These are phyloP conservation scores for Numenius arquata DNA, from an alignment of 2,113 vertebrate species.

Conservation along the genomic window DNA sequence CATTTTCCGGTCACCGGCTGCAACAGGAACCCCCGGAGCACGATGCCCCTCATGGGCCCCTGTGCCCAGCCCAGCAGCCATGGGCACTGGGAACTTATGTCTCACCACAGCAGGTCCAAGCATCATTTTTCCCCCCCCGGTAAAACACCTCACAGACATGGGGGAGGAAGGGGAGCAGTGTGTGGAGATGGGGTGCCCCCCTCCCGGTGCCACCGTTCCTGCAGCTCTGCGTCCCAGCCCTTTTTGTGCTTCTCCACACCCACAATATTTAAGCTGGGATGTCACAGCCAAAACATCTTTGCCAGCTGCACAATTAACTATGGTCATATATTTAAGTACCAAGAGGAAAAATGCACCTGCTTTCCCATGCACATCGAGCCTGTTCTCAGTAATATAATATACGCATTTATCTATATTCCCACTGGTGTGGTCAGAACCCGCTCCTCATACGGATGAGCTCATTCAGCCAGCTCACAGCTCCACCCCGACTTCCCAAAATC, in stretches of 20 bases:
- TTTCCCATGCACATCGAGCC: background rate
- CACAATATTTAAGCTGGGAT: fast-evolving
- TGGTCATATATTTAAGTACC: background rate
- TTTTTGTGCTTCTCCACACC: background rate
- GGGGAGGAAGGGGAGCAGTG: fast-evolving
- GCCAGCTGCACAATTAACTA: conserved; percentile 1
- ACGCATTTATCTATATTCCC: background rate
- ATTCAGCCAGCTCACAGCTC: background rate
- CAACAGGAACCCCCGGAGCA: background rate
- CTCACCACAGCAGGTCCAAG: fast-evolving
- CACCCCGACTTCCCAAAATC: background rate
- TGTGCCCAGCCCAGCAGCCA: background rate
- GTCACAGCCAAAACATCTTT: background rate
- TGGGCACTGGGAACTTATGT: background rate
- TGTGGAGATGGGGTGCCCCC: fast-evolving
- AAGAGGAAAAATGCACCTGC: background rate
- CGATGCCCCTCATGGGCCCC: background rate
- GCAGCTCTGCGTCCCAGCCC: background rate
- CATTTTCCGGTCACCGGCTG: background rate
- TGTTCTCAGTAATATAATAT: background rate
- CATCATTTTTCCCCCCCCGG: fast-evolving
- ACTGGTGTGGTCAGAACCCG: fast-evolving
- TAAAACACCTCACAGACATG: background rate
- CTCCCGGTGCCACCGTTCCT: fast-evolving
- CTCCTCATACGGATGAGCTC: background rate